phyloP scores from a whole-genome alignment of 2,888 invertebrate species.

The Hyposoter didymator region DNA sequence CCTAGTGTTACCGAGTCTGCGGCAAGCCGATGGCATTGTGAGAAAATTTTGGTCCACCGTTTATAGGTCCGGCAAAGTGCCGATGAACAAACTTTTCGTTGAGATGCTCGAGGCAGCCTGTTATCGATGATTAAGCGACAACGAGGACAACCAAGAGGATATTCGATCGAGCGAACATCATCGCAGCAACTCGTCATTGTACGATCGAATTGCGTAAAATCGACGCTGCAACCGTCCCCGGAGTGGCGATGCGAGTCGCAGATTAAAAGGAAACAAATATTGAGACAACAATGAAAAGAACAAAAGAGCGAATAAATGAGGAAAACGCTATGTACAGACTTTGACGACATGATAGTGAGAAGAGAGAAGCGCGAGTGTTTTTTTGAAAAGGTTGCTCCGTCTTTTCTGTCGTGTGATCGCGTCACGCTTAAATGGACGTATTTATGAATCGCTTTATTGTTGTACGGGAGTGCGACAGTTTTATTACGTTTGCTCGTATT shows the following conservation, averaged over 20 bases:
- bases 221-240: conserved; percentile 42
- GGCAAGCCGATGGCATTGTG: conserved; percentile 95
- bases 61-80: conserved; percentile 94
- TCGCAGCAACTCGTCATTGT: conserved; percentile 19
- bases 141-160: conserved; percentile 52
- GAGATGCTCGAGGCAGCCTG: conserved; percentile 95
- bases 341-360: conserved; percentile 66
- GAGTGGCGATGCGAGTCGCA: conserved; percentile 41
- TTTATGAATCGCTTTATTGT: conserved; percentile 2
- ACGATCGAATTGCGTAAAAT: conserved; percentile 49
- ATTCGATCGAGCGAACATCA: conserved; percentile 28
- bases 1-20: conserved; percentile 93
- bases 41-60: conserved; percentile 96
- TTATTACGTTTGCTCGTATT: conserved; percentile 10
- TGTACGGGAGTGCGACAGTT: conserved; percentile 7
- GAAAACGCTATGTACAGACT: conserved; percentile 65
- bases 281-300: conserved; percentile 5
- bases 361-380: conserved; percentile 52
- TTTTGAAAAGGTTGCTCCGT: conserved; percentile 56
- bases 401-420: conserved; percentile 50
- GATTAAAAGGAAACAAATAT: conserved; percentile 14
- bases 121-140: conserved; percentile 79
- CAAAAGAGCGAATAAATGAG: conserved; percentile 31
- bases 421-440: conserved; percentile 6
- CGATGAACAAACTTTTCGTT: conserved; percentile 98